These are phyloP conservation scores for Gadopsis marmoratus DNA, from an alignment of 2,797 vertebrate species.

Conservation along the genomic window DNA sequence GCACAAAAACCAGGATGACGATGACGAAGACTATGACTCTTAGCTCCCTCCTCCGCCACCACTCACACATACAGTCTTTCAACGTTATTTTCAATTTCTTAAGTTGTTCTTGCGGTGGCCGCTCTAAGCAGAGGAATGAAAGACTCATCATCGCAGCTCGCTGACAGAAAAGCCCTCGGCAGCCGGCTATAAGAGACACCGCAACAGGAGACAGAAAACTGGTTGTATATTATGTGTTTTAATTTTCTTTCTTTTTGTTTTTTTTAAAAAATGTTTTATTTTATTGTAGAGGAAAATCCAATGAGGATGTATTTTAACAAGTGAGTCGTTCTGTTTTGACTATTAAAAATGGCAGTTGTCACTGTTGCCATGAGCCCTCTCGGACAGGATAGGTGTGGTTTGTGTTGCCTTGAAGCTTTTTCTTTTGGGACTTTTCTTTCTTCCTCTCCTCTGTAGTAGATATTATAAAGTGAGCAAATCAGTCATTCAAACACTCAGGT, in stretches of 20 bases:
- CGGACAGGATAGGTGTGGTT: conserved; percentile 67
- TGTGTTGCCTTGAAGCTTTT: conserved; percentile 56
- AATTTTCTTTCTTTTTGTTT: conserved; percentile 70
- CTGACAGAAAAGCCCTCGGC: conserved; percentile 25
- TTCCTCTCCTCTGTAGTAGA: conserved; percentile 32
- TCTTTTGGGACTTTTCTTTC: conserved; percentile 64
- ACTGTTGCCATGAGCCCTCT: conserved; percentile 49
- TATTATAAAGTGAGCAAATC: conserved; percentile 47
- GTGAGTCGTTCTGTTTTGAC: conserved; percentile 64
- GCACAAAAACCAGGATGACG: conserved; percentile 80
- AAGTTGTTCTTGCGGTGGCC: conserved; percentile 67
- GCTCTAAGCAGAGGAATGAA: conserved; percentile 59
- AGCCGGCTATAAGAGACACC: conserved; percentile 40
- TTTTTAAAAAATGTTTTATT: conserved; percentile 77
- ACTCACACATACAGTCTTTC: conserved; percentile 24
- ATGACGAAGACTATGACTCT: conserved; percentile 93
- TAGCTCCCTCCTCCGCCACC: conserved; percentile 77
- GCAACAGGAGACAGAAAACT: conserved; percentile 52
- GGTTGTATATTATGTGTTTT: conserved; percentile 83
- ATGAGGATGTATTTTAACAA: conserved; percentile 79
- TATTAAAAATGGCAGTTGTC: conserved; percentile 57
- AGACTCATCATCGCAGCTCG: conserved; percentile 63
- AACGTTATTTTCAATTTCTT: conserved; percentile 65
- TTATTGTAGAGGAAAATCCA: conserved; percentile 77
- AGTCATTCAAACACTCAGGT: conserved; percentile 52